Base-by-base conservation (phyloP, 2,888 invertebrate genomes). In the Hecatera dysodea region DNA sequence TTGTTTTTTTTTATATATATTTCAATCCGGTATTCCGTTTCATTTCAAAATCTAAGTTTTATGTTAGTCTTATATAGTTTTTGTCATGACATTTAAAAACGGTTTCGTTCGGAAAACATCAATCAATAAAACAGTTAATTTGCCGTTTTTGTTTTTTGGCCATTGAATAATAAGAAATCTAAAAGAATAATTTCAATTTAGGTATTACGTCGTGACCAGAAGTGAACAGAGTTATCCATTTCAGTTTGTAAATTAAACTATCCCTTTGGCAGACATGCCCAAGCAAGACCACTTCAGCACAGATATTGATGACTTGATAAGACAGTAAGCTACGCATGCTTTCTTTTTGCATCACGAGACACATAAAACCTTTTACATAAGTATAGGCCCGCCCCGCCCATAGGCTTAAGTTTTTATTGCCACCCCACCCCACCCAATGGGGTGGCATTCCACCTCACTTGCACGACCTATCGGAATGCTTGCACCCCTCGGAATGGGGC, bases 391-490 rank as follows among this genome's bases (percentile, higher is more conserved):
- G 90, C 85, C 86, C 88, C 86, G 85, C 83, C 84, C 71, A 79
- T 94, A 95, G 94, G 94, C 94, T 89, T 88, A 89, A 84, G 87
- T 91, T 93, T 94, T 94, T 93, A 94, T 91, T 77, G 86, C 89
- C 80, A 78, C 80, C 77, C 71, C 71, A 73, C 46, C 86, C 89
- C 90, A 90, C 89, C 87, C 86, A 39, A 17, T 17, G 84, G n/a
- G 46, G n/a, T 46, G 46, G 46, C 85, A 83, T 50, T 79, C 80
- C 79, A 83, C 89, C 87, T 87, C 81, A 74, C 77, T 76, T 78
- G 53, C 61, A 79, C 90, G 81, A 89, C 93, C 93, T 91, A 91
- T 91, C 87, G 88, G 88, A 81, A 81, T 89, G 89, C 88, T 84
- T 76, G 53, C 85, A 87, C 87, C 88, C 85, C 86, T 83, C 83